Conservation (phyloP, 1,140 invertebrate species). For the Helicoverpa armigera region DNA sequence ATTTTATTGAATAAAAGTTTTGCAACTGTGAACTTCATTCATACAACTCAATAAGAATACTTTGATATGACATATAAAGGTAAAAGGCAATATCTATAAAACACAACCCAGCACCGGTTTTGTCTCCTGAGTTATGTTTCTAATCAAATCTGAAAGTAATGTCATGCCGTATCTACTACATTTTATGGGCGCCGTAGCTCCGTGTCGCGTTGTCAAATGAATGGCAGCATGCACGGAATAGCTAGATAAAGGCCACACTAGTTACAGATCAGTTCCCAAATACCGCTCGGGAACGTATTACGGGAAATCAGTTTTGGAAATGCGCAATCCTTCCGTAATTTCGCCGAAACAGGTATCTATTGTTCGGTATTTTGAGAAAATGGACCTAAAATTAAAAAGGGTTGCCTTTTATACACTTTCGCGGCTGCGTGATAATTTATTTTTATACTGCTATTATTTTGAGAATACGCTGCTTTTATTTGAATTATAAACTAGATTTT, state of each 20-base stretch:
- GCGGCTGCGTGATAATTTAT: slow-evolving; percentile 42
- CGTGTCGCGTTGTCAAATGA: slow-evolving; percentile 43
- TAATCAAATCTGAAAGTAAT: slow-evolving; percentile 43
- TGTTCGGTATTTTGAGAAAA: slow-evolving; percentile 34
- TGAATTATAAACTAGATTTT: slow-evolving; percentile 43
- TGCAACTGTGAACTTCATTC: background rate
- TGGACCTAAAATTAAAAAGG: slow-evolving; percentile 35
- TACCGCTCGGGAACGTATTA: slow-evolving; percentile 41
- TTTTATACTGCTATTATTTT: slow-evolving; percentile 39
- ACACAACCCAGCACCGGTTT: slow-evolving; percentile 21
- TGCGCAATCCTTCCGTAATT: slow-evolving; percentile 33
- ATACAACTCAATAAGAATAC: background rate
- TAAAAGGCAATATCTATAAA: slow-evolving; percentile 2
- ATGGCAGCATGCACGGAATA: slow-evolving; percentile 28
- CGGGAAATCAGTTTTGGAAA: slow-evolving; percentile 32
- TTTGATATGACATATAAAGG: background rate
- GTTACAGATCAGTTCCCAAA: slow-evolving; percentile 45
- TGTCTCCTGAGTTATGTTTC: slow-evolving; percentile 1
- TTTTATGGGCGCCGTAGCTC: slow-evolving; percentile 36
- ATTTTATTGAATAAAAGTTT: slow-evolving; percentile 4
- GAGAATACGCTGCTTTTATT: slow-evolving; percentile 40
- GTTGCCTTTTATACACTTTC: slow-evolving; percentile 39
- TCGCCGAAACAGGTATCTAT: slow-evolving; percentile 16
- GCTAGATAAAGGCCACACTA: slow-evolving; percentile 43
- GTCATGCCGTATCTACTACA: slow-evolving; percentile 23